phyloP scores from a whole-genome alignment of 2,888 invertebrate genomes.

The Nymphalis c-album region DNA sequence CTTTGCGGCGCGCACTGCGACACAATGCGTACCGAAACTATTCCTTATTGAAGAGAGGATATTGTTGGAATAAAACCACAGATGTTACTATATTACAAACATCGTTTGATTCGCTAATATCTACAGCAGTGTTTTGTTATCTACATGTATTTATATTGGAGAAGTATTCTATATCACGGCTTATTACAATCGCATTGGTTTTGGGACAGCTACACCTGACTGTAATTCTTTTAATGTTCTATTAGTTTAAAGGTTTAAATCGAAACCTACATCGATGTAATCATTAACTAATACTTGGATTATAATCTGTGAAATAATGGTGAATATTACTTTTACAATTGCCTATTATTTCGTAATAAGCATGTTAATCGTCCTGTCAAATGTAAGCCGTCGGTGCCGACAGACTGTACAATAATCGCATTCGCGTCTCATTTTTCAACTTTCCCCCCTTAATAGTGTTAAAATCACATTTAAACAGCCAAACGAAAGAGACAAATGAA shows the following conservation, averaged over 20 bases:
- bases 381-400: slow-evolving; percentile 11
- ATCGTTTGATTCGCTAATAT: background rate
- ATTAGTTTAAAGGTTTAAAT: no score
- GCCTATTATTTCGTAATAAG: slow-evolving; percentile 24
- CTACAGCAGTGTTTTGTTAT: background rate
- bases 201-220: no score
- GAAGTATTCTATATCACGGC: no score
- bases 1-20: slow-evolving; percentile 5
- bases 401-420: slow-evolving; percentile 41
- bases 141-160: background rate
- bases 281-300: background rate
- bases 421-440: slow-evolving; percentile 58
- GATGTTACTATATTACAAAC: background rate
- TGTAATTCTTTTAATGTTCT: no score
- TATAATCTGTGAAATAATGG: background rate
- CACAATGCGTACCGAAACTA: slow-evolving; percentile 8
- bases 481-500: slow-evolving; percentile 37
- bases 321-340: slow-evolving; percentile 8
- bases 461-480: slow-evolving; percentile 49
- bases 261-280: background rate
- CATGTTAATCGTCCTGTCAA: slow-evolving; percentile 18
- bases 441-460: slow-evolving; percentile 57
- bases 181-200: no score
- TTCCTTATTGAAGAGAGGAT: background rate
- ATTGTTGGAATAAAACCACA: slow-evolving; percentile 5